Evolutionary conservation across 2,797 vertebrate genomes (phyloP), one percentile per base, ranked within the genome.

Genomic region (Paratrypauchen microcephalus): DNA sequence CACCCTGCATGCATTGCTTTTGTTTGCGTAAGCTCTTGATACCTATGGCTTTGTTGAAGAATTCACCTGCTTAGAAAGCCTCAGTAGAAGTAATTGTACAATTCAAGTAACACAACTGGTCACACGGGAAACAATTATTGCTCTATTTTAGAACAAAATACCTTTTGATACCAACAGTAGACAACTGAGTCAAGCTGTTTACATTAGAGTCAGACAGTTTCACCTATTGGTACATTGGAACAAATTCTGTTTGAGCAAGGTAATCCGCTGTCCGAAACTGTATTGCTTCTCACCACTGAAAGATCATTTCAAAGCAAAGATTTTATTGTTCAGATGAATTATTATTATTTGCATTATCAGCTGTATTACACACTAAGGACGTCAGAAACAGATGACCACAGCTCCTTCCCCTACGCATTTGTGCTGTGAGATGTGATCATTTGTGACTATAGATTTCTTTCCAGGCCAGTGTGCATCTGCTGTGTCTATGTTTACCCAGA

Each of bases 401-500:
- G 24, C 45, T 15, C 32, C n/a, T 60, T 39, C 39, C 30, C 48
- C 39, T 50, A 55, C 18, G 41, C 39, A 6, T 26, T 52, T 71
- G 56, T 16, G 15, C 28, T 24, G 0, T 13, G 24, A 73, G 60
- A 26, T 26, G 3, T 23, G 52, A 48, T 52, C 36, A 54, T 55
- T 28, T 64, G 60, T 60, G 59, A 47, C 45, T 67, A 36, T 60
- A 59, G 54, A 73, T 77, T 63, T 48, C 71, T 55, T 48, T 32
- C 55, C 41, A 62, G 74, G 66, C 57, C 72, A 55, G 24, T 0
- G 0, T 55, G 71, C 32, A 65, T 77, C 70, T 83, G 66, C 66
- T 76, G 50, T 50, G 26, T 59, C 63, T 63, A 66, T 58, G 65
- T 88, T 83, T 76, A 74, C 64, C 64, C 69, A 60, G 36, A 71